phyloP scores from a whole-genome alignment of 2,113 vertebrate genomes.

The Globicephala melas region DNA sequence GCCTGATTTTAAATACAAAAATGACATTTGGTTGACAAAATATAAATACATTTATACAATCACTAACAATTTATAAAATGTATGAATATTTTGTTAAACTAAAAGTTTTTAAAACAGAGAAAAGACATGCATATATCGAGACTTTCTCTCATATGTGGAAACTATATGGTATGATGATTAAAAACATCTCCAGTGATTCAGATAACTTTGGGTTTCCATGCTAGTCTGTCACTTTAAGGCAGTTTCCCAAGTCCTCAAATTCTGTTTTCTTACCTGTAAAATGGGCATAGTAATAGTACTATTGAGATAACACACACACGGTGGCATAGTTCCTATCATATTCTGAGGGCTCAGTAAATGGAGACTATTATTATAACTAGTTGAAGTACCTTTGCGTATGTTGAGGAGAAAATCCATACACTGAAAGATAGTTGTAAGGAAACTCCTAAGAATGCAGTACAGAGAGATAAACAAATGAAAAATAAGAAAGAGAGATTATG shows the following conservation, averaged over 20 bases:
- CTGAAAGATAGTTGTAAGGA: background rate
- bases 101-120: background rate
- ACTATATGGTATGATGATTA: background rate
- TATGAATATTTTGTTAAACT: background rate
- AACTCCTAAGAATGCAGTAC: background rate
- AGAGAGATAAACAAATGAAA: background rate
- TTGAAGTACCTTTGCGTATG: background rate
- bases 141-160: background rate
- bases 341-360: background rate
- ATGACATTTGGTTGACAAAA: background rate
- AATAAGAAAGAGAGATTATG: background rate
- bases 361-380: background rate
- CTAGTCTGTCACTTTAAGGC: background rate
- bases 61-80: background rate
- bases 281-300: background rate
- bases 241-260: background rate
- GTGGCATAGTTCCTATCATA: background rate
- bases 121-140: background rate
- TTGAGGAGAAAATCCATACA: background rate
- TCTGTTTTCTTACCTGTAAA: background rate
- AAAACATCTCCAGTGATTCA: background rate
- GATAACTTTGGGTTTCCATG: background rate
- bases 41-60: background rate
- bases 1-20: background rate
- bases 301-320: background rate